A percentile compares a stretch with the other conserved stretches of the same genome.
Conservation (phyloP, 2,113 vertebrate species). For the Pterocles orientalis region DNA sequence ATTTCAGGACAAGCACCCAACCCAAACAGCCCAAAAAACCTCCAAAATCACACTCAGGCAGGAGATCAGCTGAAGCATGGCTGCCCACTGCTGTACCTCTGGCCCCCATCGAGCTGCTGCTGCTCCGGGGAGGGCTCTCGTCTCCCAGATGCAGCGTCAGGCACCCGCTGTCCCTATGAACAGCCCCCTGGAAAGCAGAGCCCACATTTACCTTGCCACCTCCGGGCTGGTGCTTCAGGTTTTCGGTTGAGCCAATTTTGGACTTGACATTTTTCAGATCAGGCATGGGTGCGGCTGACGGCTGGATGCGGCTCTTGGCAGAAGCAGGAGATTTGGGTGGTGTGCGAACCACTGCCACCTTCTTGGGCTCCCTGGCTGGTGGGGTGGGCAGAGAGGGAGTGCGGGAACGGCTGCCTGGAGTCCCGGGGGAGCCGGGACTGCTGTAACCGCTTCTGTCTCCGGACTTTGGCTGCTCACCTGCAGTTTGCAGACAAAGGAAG, state of each 20-base stretch:
- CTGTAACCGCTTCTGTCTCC: slow-evolving; percentile 90
- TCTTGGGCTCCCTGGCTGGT: slow-evolving; percentile 90
- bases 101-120: background rate
- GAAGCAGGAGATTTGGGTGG: slow-evolving; percentile 93
- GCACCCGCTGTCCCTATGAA: accelerated
- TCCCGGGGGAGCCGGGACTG: slow-evolving; percentile 93
- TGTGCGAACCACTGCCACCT: slow-evolving; percentile 93
- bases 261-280: slow-evolving; percentile 92
- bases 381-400: slow-evolving; percentile 84
- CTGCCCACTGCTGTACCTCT: background rate
- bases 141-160: accelerated
- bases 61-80: background rate
- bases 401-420: slow-evolving; percentile 87
- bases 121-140: background rate
- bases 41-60: background rate
- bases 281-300: slow-evolving; percentile 84
- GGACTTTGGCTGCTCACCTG: slow-evolving; percentile 83
- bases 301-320: slow-evolving; percentile 85
- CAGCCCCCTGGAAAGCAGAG: background rate
- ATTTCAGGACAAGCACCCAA: background rate
- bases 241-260: slow-evolving; percentile 95
- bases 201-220: slow-evolving; percentile 87
- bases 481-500: background rate
- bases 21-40: background rate
- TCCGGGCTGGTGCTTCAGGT: slow-evolving; percentile 95